phyloP scores from a whole-genome alignment of 2,888 invertebrate species.

The Ethmia dodecea region DNA sequence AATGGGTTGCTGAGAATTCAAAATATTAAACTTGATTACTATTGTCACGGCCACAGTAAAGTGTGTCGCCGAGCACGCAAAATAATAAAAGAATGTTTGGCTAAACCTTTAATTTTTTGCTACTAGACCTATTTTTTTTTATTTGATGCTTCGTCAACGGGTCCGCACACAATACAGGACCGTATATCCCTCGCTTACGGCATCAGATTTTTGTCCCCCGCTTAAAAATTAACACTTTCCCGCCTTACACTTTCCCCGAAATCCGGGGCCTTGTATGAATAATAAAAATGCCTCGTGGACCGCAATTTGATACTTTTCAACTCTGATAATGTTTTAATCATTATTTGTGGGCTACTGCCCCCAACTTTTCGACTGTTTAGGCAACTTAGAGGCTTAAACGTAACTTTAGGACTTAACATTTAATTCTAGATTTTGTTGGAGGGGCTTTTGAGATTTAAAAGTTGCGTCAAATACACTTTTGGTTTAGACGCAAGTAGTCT shows the following conservation, averaged over 20 bases:
- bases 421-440: too few species aligned
- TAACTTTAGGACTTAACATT: not conserved
- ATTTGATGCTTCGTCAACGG: too few species aligned
- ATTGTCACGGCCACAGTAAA: too few species aligned
- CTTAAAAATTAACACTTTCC: slow-evolving; percentile 65
- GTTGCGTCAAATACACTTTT: too few species aligned
- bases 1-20: too few species aligned
- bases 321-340: slow-evolving; percentile 49
- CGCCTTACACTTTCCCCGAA: slow-evolving; percentile 32
- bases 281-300: slow-evolving; percentile 41
- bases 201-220: slow-evolving; percentile 45
- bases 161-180: slow-evolving; percentile 3
- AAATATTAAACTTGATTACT: too few species aligned
- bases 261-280: slow-evolving; percentile 49
- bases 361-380: not conserved
- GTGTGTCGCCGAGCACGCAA: too few species aligned
- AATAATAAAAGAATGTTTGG: too few species aligned
- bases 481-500: too few species aligned
- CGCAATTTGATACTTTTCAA: slow-evolving; percentile 35
- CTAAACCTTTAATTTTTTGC: too few species aligned
- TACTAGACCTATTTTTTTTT: too few species aligned
- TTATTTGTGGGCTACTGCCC: slow-evolving; percentile 8
- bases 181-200: slow-evolving; percentile 25
- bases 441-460: too few species aligned
- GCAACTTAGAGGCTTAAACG: not conserved